These are phyloP conservation scores for Lithophane leautieri DNA, from an alignment of 2,888 invertebrate species.

Conservation along the genomic window DNA sequence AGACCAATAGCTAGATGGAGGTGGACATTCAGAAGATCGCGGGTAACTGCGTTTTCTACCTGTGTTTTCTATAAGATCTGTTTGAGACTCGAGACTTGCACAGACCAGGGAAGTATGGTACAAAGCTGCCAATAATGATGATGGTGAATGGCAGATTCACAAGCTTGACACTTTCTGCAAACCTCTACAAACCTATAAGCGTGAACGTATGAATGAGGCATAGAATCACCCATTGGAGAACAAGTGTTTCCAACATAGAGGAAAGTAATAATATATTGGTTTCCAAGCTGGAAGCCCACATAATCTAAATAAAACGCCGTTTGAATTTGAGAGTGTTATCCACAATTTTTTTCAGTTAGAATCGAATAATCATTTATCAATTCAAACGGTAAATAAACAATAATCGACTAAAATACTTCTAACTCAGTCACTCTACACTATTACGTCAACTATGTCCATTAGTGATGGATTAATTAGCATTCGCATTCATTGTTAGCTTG, in stretches of 20 bases:
- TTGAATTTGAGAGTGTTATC: background rate
- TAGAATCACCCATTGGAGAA: background rate
- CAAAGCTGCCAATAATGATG: background rate
- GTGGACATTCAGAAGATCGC: background rate
- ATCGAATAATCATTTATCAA: fast-evolving
- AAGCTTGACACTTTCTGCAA: background rate
- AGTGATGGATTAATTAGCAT: too few species aligned
- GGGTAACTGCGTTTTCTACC: background rate
- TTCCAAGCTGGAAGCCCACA: background rate
- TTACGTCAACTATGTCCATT: background rate
- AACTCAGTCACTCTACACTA: slow-evolving; percentile 2
- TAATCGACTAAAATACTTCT: background rate
- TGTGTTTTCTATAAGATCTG: background rate
- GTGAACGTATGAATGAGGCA: too few species aligned
- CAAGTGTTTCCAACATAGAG: too few species aligned
- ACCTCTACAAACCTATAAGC: background rate
- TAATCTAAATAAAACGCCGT: too few species aligned
- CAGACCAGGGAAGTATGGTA: background rate
- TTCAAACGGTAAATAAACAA: too few species aligned
- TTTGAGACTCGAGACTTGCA: background rate
- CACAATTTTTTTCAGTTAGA: background rate
- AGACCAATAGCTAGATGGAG: background rate
- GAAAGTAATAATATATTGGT: too few species aligned
- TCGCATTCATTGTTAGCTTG: too few species aligned
- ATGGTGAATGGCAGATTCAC: background rate